Evolutionary conservation across 64 coral and sea anemone species (phyloP), one percentile per base, ranked within the genome.

Genomic region (Porites australiensis): DNA sequence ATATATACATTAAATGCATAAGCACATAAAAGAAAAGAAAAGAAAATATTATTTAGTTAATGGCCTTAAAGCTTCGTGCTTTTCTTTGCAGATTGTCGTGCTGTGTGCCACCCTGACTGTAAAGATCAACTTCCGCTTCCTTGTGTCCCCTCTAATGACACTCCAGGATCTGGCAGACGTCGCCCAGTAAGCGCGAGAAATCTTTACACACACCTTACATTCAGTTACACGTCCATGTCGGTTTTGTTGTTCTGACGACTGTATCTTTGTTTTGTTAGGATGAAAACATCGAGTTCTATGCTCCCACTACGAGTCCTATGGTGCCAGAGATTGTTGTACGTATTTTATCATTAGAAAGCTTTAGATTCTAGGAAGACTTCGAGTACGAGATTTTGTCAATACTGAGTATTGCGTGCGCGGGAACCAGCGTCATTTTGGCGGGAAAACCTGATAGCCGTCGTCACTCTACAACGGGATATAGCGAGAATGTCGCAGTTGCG

Each of bases 61-160:
- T 37, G 27, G 27, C 27, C 27, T 37, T 23, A 72, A 73, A 9
- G 18, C 70, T 87, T 87, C 10, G 54, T 57, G 54, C 54, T 57
- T 57, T 12, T 11, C 50, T 74, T 67, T 81, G 5, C 77, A 99
- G 97, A 95, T 72, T 99, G 98, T 61, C 88, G 98, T 67, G 94
- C 94, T 62, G 94, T 99, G 4, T 99, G 98, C 49, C 98, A 99
- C 74, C 94, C 98, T 49, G 98, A 99, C 44, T 99, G 98, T 79
- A 99, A 96, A 75, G 92, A 92, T 19, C 44, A 80, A 9, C 83
- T 99, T 8, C 94, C 98, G 20, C 57, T 99, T 3, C 98, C 98
- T 22, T 99, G 98, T 83, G 82, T 99, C 50, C 98, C 98, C 6
- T 69, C 69, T 21, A 94, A 91, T 37, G 83, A 89, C 63, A 99